phyloP scores from a whole-genome alignment of 2,113 vertebrate genomes.

The Microtus pennsylvanicus region DNA sequence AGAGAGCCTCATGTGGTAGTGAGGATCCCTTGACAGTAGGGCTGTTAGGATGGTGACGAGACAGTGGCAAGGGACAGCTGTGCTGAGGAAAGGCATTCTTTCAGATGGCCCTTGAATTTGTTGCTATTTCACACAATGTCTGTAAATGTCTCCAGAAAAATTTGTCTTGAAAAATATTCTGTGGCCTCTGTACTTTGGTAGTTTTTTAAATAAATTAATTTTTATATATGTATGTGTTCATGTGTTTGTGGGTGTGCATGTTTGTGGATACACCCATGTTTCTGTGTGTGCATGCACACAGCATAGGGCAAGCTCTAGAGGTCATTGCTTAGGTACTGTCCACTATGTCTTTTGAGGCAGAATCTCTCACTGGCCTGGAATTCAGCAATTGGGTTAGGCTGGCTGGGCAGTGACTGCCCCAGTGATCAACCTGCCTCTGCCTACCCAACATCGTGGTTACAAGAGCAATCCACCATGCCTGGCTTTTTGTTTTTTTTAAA shows the following conservation, averaged over 20 bases:
- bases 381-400: not conserved
- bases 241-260: not conserved
- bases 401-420: not conserved
- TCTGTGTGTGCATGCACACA: not conserved
- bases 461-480: not conserved
- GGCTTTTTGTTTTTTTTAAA: not conserved
- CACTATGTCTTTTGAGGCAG: not conserved
- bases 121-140: constrained; percentile 67
- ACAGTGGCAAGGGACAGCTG: constrained; percentile 66
- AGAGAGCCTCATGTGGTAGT: constrained; percentile 42
- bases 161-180: constrained; percentile 62
- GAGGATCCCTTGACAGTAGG: constrained; percentile 20
- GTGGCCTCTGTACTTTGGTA: not conserved
- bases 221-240: not conserved
- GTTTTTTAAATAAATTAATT: not conserved
- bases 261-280: not conserved
- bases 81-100: constrained; percentile 55
- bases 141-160: constrained; percentile 72
- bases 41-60: constrained; percentile 73
- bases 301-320: not conserved
- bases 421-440: not conserved
- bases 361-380: not conserved
- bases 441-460: not conserved
- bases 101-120: constrained; percentile 69
- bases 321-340: not conserved